Evolutionary conservation across 2,888 invertebrate genomes (phyloP).

Genomic region (Cosmia trapezina): DNA sequence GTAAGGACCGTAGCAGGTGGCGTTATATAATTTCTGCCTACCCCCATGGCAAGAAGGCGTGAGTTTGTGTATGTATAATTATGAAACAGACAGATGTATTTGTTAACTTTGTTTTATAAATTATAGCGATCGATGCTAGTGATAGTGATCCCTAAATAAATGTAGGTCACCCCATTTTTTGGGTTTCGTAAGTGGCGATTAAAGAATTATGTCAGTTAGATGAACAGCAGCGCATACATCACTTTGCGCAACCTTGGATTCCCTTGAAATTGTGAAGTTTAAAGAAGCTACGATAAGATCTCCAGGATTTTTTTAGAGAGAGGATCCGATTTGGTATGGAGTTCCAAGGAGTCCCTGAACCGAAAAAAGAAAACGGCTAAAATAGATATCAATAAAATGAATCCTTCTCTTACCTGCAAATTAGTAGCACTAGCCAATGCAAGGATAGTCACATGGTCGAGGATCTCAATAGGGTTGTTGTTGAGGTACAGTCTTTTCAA

Average conservation of each 20-base stretch:
- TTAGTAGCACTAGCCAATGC: slow-evolving; percentile 89
- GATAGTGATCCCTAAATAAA: slow-evolving; percentile 53
- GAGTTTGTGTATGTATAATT: no score
- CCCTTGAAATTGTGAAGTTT: slow-evolving; percentile 21
- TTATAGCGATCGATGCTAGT: slow-evolving; percentile 45
- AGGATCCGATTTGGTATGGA: background rate
- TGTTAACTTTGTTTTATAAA: slow-evolving; percentile 38
- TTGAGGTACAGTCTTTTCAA: slow-evolving; percentile 91
- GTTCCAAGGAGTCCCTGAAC: background rate
- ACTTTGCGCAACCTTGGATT: slow-evolving; percentile 44
- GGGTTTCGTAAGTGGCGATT: slow-evolving; percentile 41
- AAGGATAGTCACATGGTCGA: slow-evolving; percentile 91
- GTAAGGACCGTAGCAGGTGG: no score
- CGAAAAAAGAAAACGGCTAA: background rate
- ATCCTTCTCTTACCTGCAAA: slow-evolving; percentile 86
- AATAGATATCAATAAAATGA: background rate
- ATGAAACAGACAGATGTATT: slow-evolving; percentile 4
- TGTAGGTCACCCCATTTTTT: slow-evolving; percentile 54
- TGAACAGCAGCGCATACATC: slow-evolving; percentile 49
- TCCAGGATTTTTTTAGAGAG: background rate
- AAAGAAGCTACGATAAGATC: background rate
- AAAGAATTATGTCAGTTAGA: slow-evolving; percentile 41
- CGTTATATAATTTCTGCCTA: no score
- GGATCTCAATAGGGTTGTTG: slow-evolving; percentile 91
- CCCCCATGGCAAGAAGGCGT: no score